These are phyloP conservation scores for Denticeps clupeoides DNA, from an alignment of 2,797 vertebrate species.

Conservation along the genomic window DNA sequence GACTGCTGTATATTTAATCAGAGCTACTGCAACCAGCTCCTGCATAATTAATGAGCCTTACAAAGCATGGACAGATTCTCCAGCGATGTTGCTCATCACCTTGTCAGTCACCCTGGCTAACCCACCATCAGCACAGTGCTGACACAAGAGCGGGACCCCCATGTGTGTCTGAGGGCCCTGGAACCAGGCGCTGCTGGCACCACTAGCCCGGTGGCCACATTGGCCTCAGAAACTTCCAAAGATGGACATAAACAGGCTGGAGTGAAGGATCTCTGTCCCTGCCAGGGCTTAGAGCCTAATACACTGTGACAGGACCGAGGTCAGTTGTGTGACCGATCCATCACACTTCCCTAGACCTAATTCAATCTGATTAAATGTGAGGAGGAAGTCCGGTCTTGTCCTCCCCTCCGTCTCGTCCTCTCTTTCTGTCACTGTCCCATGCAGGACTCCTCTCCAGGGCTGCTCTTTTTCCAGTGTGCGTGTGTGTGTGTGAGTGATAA, in stretches of 20 bases:
- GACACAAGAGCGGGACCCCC: too few species aligned
- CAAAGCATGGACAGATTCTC: too few species aligned
- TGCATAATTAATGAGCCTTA: too few species aligned
- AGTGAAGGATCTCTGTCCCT: constrained; percentile 14
- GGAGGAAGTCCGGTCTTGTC: constrained; percentile 8
- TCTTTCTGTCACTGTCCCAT: constrained; percentile 5
- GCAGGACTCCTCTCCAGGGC: constrained; percentile 2
- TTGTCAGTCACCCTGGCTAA: too few species aligned
- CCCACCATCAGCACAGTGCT: too few species aligned
- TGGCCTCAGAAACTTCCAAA: constrained; percentile 15
- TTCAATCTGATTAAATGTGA: constrained; percentile 27
- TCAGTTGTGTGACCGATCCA: constrained; percentile 26
- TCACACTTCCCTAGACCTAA: constrained; percentile 26
- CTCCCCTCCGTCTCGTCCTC: constrained; percentile 10
- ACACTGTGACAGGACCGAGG: constrained; percentile 25
- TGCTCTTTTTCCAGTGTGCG: constrained; percentile 16
- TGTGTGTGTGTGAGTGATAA: background rate
- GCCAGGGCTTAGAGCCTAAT: constrained; percentile 20
- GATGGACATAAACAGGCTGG: background rate
- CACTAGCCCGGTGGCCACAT: constrained; percentile 14
- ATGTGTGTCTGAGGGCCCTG: too few species aligned
- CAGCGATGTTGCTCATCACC: too few species aligned
- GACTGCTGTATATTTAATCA: too few species aligned
- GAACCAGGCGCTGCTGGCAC: too few species aligned
- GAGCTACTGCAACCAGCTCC: too few species aligned